These are phyloP conservation scores for Nemopilema nomurai DNA, from an alignment of 30 jellyfish, hydroid and myxozoan genomes.

Conservation along the genomic window DNA sequence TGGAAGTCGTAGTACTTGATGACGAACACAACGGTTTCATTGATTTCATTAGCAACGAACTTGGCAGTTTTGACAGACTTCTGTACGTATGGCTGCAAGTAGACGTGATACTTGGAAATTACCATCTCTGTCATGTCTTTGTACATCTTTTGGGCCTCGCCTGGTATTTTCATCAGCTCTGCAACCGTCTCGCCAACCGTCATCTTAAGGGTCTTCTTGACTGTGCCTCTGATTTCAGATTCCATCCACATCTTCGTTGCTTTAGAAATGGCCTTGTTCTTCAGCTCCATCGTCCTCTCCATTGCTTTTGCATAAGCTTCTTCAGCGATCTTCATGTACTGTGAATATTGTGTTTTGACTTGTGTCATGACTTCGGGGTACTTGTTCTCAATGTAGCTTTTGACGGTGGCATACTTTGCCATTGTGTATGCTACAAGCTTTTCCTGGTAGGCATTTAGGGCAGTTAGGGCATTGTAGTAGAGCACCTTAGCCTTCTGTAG, in stretches of 20 bases:
- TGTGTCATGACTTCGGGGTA: conserved; percentile 44
- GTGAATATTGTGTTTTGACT: conserved; percentile 29
- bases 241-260: conserved; percentile 66
- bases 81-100: conserved; percentile 61
- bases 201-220: conserved; percentile 56
- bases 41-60: conserved; percentile 81
- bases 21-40: conserved; percentile 78
- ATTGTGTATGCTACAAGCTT: conserved; percentile 14
- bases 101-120: conserved; percentile 15
- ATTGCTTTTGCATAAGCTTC: neutral
- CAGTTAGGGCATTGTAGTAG: conserved; percentile 16
- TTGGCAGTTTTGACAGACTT: conserved; percentile 31
- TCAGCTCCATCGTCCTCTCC: conserved; percentile 5
- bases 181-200: conserved; percentile 86
- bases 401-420: conserved; percentile 15
- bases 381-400: conserved; percentile 17
- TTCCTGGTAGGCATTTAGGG: neutral
- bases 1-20: conserved; percentile 72
- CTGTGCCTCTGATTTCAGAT: conserved; percentile 30
- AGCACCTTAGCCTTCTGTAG: conserved; percentile 35
- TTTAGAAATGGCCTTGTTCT: conserved; percentile 31
- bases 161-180: conserved; percentile 73
- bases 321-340: conserved; percentile 2
- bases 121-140: conserved; percentile 6
- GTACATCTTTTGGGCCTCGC: conserved; percentile 27